These are phyloP conservation scores for Aplodontia rufa DNA, from an alignment of 2,113 vertebrate species.

Conservation along the genomic window DNA sequence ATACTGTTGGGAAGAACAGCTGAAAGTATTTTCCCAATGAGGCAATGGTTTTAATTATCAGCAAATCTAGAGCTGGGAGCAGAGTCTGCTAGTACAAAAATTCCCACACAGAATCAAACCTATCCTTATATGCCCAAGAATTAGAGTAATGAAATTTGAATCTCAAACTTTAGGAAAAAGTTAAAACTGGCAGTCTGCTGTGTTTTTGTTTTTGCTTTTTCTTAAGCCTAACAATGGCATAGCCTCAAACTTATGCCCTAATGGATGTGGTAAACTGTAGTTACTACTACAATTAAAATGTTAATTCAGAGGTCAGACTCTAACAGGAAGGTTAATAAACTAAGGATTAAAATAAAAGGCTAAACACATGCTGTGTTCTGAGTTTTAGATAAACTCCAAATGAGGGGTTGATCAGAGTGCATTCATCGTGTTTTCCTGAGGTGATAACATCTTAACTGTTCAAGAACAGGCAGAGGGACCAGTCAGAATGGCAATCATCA, in stretches of 20 bases:
- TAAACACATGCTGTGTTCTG: background rate
- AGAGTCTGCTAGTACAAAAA: background rate
- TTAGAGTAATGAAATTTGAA: background rate
- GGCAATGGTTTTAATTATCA: background rate
- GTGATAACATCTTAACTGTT: background rate
- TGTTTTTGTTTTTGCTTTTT: background rate
- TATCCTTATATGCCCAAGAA: background rate
- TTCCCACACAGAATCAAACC: background rate
- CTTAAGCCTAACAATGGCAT: background rate
- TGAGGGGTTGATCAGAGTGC: background rate
- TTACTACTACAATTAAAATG: too few species aligned
- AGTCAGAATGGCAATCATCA: too few species aligned
- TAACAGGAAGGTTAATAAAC: conserved; percentile 17
- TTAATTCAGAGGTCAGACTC: conserved; percentile 26
- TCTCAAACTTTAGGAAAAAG: background rate
- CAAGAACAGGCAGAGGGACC: background rate
- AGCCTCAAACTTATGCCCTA: background rate
- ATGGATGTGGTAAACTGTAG: background rate
- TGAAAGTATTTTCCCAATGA: conserved; percentile 30
- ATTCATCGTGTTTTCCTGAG: background rate
- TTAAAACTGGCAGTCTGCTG: background rate
- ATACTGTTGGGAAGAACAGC: background rate
- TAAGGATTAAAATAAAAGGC: background rate
- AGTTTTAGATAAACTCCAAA: background rate
- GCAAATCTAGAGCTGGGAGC: background rate